Conservation (phyloP, 2,888 invertebrate genomes). For the Girardia tigrina region DNA sequence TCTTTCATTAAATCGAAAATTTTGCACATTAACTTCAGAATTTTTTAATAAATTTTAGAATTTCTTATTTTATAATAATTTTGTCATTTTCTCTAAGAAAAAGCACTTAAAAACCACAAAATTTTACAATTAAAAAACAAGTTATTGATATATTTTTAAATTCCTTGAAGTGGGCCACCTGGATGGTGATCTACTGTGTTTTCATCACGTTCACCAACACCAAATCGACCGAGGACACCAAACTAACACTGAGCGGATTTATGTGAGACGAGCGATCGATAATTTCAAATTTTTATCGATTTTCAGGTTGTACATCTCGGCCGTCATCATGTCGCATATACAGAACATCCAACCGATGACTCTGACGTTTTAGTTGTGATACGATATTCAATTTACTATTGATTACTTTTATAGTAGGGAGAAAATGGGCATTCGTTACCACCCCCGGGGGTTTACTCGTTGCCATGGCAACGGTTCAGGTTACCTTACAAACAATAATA, state of each 20-base stretch:
- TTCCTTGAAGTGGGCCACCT: slow-evolving; percentile 87
- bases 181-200: slow-evolving; percentile 94
- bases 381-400: too few species aligned
- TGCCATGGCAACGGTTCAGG: too few species aligned
- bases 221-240: slow-evolving; percentile 84
- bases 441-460: too few species aligned
- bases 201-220: slow-evolving; percentile 97
- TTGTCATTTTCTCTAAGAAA: too few species aligned
- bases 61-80: slow-evolving; percentile 86
- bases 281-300: slow-evolving; percentile 42
- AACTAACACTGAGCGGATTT: slow-evolving; percentile 67
- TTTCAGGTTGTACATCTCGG: slow-evolving; percentile 85
- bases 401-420: too few species aligned
- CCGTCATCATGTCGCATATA: slow-evolving; percentile 95
- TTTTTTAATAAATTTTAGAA: background rate
- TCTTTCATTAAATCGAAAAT: too few species aligned
- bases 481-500: too few species aligned
- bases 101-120: too few species aligned
- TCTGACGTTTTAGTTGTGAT: too few species aligned
- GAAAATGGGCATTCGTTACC: too few species aligned
- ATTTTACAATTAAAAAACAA: too few species aligned
- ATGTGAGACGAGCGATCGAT: slow-evolving; percentile 53
- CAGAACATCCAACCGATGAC: slow-evolving; percentile 98
- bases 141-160: slow-evolving; percentile 44
- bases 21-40: too few species aligned